Conservation (phyloP, 2,113 vertebrate genomes). For the Pomatostomus ruficeps region DNA sequence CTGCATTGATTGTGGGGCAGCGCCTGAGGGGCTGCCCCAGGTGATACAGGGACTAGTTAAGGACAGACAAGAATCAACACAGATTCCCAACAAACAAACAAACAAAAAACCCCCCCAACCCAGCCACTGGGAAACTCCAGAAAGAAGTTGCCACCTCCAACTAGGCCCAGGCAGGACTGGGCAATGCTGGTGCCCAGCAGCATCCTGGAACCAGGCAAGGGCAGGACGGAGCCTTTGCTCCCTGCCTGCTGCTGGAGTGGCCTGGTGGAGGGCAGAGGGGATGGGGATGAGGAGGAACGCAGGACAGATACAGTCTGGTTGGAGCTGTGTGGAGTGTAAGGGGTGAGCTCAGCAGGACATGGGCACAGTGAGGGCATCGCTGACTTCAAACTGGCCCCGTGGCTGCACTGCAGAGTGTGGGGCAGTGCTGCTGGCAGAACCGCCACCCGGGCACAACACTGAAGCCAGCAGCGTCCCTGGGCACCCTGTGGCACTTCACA, state of each 20-base stretch:
- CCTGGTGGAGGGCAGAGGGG: not conserved
- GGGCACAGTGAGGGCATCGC: rapidly evolving
- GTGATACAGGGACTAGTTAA: constrained; percentile 40
- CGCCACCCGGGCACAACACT: rapidly evolving
- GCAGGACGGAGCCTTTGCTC: not conserved
- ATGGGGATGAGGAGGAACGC: not conserved
- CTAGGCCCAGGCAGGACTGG: not conserved
- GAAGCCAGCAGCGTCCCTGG: not conserved
- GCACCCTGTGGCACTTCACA: not conserved
- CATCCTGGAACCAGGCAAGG: not conserved
- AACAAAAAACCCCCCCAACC: not conserved
- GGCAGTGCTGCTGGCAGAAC: not conserved
- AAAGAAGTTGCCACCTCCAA: not conserved
- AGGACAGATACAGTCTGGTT: not conserved
- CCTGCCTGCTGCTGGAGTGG: not conserved
- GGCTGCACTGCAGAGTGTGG: not conserved
- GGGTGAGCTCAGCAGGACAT: not conserved
- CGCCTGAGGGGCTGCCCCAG: not conserved
- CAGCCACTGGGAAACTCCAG: not conserved
- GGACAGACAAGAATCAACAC: constrained; percentile 25
- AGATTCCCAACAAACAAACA: not conserved
- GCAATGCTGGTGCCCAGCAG: not conserved
- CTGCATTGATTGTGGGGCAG: constrained; percentile 7
- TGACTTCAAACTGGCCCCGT: rapidly evolving
- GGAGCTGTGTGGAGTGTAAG: not conserved